A percentile compares a stretch with the other conserved stretches of the same genome.
phyloP scores from a whole-genome alignment of 2,797 vertebrate genomes.

The Bufotes viridis region DNA sequence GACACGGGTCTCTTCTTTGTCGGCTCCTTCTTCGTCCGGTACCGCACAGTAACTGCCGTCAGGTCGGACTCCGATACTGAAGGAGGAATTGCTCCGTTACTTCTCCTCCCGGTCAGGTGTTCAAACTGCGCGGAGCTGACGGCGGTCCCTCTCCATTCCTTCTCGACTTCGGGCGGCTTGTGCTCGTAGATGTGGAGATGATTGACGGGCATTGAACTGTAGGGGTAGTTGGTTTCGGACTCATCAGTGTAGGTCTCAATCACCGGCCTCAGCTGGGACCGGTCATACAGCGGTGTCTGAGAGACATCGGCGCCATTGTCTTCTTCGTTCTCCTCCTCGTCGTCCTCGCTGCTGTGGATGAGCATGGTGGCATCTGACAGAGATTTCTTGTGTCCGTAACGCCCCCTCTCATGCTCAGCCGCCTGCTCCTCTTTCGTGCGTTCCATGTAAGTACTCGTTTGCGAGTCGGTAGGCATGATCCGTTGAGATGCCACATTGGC shows the following conservation, averaged over 20 bases:
- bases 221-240: conserved; percentile 78
- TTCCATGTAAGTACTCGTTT: conserved; percentile 81
- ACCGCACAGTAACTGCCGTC: conserved; percentile 78
- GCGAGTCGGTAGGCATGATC: conserved; percentile 77
- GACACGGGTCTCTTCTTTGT: conserved; percentile 89
- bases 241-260: conserved; percentile 79
- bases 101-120: conserved; percentile 69
- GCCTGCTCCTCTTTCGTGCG: conserved; percentile 76
- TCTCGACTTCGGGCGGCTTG: conserved; percentile 78
- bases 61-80: conserved; percentile 92
- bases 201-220: conserved; percentile 73
- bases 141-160: conserved; percentile 73
- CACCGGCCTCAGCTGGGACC: conserved; percentile 74
- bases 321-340: conserved; percentile 88
- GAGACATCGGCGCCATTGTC: conserved; percentile 76
- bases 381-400: conserved; percentile 92
- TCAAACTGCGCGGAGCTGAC: conserved; percentile 70
- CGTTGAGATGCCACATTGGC: conserved; percentile 76
- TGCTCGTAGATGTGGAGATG: conserved; percentile 82
- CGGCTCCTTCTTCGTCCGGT: conserved; percentile 83
- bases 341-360: conserved; percentile 94
- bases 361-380: conserved; percentile 97
- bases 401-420: conserved; percentile 74
- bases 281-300: conserved; percentile 66
- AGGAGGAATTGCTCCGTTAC: conserved; percentile 81